Base-by-base conservation (phyloP, 2,113 vertebrate species). In the Charina bottae region DNA sequence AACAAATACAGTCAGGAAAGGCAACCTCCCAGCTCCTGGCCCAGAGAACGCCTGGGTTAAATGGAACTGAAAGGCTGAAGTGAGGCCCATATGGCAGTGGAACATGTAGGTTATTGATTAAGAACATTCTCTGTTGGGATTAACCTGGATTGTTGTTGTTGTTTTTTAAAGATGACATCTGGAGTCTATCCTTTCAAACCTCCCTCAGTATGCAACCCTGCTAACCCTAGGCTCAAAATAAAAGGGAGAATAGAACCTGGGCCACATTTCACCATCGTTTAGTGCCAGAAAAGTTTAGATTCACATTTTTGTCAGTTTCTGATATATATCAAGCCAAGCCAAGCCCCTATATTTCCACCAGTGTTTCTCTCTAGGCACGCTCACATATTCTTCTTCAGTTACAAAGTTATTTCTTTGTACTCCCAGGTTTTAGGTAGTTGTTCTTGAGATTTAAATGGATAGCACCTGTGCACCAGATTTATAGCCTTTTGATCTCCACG, bases 71-170 rank as follows among this genome's bases (percentile, higher is more conserved):
- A 90, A 89, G 46, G 83, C n/a, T 24, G 60, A 90, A 33, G 78
- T 83, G 53, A 83, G 89, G 53, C 96, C 94, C 87, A 46, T 0
- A 1, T 91, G 64, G 60, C 5, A 10, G 37, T 3, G 88, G 93
- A 96, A 95, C 96, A 78, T 95, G 96, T 92, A 95, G 93, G 10
- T 94, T 95, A 96, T 97, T 98, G 97, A 97, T 97, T 97, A 94
- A 88, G 88, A 95, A 26, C 33, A 72, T 94, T 96, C 93, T 87
- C 93, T 94, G 94, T 10, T 96, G 93, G 94, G 96, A 96, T 95
- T 96, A 94, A 54, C 7, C 62, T 19, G 88, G 89, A 93, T 94
- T 83, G 46, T 91, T 90, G 64, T 93, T 46, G 42, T 55, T 78
- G 17, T 78, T 78, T 90, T 90, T 92, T 90, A 92, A 1, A 12